Percentiles rank a stretch among this genome's conserved stretches.
phyloP scores from a whole-genome alignment of 2,113 vertebrate species.

The Pollimyrus isidori region DNA sequence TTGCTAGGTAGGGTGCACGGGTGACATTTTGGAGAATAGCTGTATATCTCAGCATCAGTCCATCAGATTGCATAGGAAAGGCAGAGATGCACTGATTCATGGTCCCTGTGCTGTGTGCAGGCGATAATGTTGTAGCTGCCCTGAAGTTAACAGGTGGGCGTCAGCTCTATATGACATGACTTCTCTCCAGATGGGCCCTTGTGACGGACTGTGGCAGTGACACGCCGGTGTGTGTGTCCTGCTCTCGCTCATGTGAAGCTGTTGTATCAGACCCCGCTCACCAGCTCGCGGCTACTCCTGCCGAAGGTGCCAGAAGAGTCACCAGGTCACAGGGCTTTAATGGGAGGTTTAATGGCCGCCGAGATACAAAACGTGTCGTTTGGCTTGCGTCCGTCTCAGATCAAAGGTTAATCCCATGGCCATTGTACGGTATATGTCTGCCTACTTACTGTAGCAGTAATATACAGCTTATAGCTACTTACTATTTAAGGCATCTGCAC shows the following conservation, averaged over 20 bases:
- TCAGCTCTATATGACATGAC: neutral
- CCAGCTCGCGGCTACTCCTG: neutral
- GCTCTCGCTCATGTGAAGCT: neutral
- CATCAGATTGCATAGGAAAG: neutral
- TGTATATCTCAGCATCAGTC: neutral
- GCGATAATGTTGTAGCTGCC: neutral
- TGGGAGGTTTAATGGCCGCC: neutral
- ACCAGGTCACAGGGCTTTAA: neutral
- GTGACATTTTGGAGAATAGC: neutral
- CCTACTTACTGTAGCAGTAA: neutral
- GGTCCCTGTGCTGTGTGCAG: neutral
- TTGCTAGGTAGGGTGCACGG: neutral
- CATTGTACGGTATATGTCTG: neutral
- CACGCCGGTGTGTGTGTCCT: neutral
- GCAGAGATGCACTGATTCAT: neutral
- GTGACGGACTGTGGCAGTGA: neutral
- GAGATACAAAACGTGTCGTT: neutral
- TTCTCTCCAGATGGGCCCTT: neutral
- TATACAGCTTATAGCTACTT: neutral
- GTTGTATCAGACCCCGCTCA: neutral
- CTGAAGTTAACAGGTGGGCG: neutral
- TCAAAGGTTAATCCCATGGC: neutral
- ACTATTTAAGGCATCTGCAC: neutral
- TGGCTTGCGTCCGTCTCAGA: neutral
- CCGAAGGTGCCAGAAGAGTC: neutral